Conservation (phyloP, 2,113 vertebrate species). For the Vidua macroura region DNA sequence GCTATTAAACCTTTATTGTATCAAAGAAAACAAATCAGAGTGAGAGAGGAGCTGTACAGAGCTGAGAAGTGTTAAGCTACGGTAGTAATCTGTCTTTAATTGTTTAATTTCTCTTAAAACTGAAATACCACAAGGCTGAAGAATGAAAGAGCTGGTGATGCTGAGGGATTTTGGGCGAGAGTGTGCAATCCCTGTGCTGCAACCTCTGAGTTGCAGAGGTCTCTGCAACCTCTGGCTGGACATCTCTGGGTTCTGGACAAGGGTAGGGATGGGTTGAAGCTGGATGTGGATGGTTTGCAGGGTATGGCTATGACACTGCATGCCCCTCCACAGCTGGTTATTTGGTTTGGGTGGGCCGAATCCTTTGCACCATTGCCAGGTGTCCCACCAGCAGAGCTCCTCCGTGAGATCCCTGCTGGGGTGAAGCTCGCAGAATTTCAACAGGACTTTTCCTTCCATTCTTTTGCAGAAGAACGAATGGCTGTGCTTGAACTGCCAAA, state of each 20-base stretch:
- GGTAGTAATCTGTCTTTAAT: not conserved
- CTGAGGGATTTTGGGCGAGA: not conserved
- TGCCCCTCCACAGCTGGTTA: fast-evolving
- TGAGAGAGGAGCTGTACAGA: not conserved
- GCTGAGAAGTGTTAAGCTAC: not conserved
- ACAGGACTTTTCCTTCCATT: constrained; percentile 5
- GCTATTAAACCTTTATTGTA: constrained; percentile 27
- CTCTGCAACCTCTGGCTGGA: not conserved
- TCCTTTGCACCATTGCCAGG: not conserved
- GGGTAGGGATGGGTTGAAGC: not conserved
- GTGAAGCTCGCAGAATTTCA: not conserved
- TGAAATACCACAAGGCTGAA: not conserved
- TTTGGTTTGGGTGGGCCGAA: not conserved
- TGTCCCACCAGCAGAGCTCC: not conserved
- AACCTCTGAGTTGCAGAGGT: not conserved
- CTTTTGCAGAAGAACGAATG: constrained; percentile 96
- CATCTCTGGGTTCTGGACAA: not conserved
- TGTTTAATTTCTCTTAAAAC: not conserved
- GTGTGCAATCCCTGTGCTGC: not conserved
- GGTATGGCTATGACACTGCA: fast-evolving
- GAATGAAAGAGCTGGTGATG: not conserved
- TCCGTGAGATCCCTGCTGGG: not conserved
- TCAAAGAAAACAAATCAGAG: not conserved
- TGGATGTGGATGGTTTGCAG: not conserved
- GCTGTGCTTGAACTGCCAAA: constrained; percentile 99